Percentiles rank a stretch among this genome's conserved stretches.
These are phyloP conservation scores for Diorhabda carinulata DNA, from an alignment of 1,140 invertebrate species.

Conservation along the genomic window DNA sequence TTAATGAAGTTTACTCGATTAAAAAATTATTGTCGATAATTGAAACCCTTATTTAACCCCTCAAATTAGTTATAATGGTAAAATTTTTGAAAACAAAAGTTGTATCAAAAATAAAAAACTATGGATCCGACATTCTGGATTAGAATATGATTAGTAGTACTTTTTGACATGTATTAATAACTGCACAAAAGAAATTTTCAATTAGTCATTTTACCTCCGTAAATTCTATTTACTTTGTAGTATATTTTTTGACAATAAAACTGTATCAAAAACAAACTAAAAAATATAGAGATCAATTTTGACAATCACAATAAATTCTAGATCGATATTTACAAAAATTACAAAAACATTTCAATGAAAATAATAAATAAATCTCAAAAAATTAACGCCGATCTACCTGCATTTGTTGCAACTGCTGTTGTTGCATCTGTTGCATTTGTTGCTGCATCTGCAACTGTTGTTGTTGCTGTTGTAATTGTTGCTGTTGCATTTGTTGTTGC, in stretches of 20 bases:
- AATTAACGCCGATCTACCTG: slow-evolving; percentile 47
- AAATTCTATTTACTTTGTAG: not conserved
- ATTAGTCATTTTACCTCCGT: too few species aligned
- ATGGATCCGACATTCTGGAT: too few species aligned
- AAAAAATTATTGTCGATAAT: too few species aligned
- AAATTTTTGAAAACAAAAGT: too few species aligned
- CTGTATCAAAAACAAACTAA: slow-evolving; percentile 6
- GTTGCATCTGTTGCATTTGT: slow-evolving; percentile 49
- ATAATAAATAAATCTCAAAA: slow-evolving; percentile 8
- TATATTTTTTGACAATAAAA: slow-evolving; percentile 8
- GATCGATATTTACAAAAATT: slow-evolving; percentile 4
- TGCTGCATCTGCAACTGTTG: slow-evolving; percentile 54
- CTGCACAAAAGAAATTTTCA: too few species aligned
- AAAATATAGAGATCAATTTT: slow-evolving; percentile 17
- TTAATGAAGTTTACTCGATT: too few species aligned
- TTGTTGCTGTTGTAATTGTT: slow-evolving; percentile 50
- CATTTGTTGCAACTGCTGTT: slow-evolving; percentile 49
- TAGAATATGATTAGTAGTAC: too few species aligned
- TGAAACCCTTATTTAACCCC: too few species aligned
- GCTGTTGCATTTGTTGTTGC: slow-evolving; percentile 53
- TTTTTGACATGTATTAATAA: too few species aligned
- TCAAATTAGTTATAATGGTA: too few species aligned
- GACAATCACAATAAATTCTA: slow-evolving; percentile 18
- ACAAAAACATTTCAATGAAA: slow-evolving; percentile 4
- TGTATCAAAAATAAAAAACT: too few species aligned